These are phyloP conservation scores for Ostrea edulis DNA, from an alignment of 1,140 invertebrate genomes.

Conservation along the genomic window DNA sequence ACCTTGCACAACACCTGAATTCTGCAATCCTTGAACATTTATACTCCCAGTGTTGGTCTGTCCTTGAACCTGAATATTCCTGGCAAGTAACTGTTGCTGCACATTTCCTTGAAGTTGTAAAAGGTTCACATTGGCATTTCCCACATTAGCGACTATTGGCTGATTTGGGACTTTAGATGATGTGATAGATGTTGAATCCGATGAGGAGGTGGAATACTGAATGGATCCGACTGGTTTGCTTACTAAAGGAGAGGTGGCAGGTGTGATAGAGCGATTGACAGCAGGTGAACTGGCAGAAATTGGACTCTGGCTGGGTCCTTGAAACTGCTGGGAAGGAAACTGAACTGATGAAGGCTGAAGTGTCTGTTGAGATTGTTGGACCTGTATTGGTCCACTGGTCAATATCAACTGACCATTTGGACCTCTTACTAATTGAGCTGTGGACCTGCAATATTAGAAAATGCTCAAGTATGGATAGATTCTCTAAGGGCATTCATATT, in stretches of 20 bases:
- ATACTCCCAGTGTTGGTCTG: constrained; percentile 39
- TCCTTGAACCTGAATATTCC: constrained; percentile 46
- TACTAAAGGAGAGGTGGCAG: constrained; percentile 54
- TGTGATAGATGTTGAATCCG: constrained; percentile 1
- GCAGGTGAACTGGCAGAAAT: constrained; percentile 58
- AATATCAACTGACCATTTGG: constrained; percentile 57
- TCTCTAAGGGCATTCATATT: not conserved
- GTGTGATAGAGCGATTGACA: constrained; percentile 62
- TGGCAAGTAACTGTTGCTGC: constrained; percentile 47
- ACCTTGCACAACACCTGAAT: constrained; percentile 20
- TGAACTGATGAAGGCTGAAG: constrained; percentile 60
- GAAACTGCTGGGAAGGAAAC: constrained; percentile 54
- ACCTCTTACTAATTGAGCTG: constrained; percentile 49
- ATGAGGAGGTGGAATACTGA: constrained; percentile 54
- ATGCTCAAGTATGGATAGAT: not conserved
- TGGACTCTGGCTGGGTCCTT: constrained; percentile 54
- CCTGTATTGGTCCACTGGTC: constrained; percentile 45
- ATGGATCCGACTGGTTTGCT: constrained; percentile 61
- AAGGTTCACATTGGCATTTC: constrained; percentile 57
- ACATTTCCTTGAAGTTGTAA: constrained; percentile 54
- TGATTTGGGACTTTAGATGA: constrained; percentile 44
- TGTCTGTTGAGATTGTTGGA: constrained; percentile 55
- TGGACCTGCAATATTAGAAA: constrained; percentile 14
- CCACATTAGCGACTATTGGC: constrained; percentile 21
- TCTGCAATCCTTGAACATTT: constrained; percentile 51